Percentiles rank a stretch among this genome's conserved stretches.
These are phyloP conservation scores for Drosophila funebris DNA, from an alignment of 1,140 invertebrate genomes.

Conservation along the genomic window DNA sequence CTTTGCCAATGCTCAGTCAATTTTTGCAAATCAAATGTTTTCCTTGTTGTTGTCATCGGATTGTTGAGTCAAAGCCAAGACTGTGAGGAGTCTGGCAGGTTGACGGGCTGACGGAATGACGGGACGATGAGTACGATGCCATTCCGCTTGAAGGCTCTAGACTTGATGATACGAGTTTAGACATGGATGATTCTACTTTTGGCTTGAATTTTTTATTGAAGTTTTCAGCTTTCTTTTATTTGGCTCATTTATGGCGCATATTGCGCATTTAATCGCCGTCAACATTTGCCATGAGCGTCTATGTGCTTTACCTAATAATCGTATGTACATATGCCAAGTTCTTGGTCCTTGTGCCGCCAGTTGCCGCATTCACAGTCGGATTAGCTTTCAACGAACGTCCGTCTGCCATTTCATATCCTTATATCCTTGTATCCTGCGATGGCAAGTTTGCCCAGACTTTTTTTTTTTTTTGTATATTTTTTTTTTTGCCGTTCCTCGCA, in stretches of 20 bases:
- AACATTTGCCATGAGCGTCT: conserved; percentile 45
- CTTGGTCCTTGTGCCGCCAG: conserved; percentile 1
- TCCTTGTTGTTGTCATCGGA: conserved; percentile 29
- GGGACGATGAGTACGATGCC: conserved; percentile 31
- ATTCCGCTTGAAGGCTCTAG: conserved; percentile 54
- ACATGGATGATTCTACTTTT: conserved; percentile 16
- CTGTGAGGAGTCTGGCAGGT: conserved; percentile 49
- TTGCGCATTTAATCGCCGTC: conserved; percentile 77
- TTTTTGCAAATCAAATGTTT: conserved; percentile 77
- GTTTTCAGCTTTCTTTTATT: conserved; percentile 66
- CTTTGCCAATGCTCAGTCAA: conserved; percentile 79
- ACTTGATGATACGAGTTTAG: conserved; percentile 23
- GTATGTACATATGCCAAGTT: conserved; percentile 17
- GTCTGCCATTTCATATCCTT: conserved; percentile 19
- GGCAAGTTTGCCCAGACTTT: conserved; percentile 59
- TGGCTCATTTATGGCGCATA: conserved; percentile 80
- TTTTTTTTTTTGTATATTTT: background rate
- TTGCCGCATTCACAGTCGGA: conserved; percentile 25
- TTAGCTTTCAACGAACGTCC: conserved; percentile 44
- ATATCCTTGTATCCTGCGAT: conserved; percentile 1
- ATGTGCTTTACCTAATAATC: conserved; percentile 26
- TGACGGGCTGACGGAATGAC: background rate
- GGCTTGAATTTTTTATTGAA: conserved; percentile 56
- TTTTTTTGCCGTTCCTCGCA: conserved; percentile 28
- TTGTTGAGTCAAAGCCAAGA: conserved; percentile 22